phyloP scores from a whole-genome alignment of 2,797 vertebrate genomes.

The Cynodonichthys magdalenae region DNA sequence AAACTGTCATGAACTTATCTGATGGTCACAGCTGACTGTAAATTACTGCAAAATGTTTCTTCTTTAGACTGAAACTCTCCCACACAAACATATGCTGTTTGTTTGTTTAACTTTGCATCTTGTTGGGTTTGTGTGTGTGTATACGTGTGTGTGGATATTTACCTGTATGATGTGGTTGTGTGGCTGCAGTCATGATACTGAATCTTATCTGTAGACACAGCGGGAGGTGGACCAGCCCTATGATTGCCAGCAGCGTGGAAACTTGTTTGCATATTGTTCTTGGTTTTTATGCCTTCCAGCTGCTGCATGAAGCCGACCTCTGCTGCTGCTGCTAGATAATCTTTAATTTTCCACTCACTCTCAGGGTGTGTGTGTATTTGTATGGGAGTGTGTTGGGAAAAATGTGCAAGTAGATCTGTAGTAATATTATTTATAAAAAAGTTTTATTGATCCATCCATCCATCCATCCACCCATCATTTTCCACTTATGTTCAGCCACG shows the following conservation, averaged over 20 bases:
- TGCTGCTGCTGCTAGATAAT: conserved; percentile 59
- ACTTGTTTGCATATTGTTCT: conserved; percentile 39
- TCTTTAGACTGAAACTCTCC: neutral
- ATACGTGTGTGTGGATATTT: neutral
- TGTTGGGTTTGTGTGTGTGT: neutral
- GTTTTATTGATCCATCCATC: neutral
- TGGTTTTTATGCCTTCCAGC: conserved; percentile 47
- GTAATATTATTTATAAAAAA: neutral
- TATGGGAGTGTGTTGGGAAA: conserved; percentile 15
- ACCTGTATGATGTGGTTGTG: conserved; percentile 9
- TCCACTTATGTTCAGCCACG: no score
- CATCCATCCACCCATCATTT: no score
- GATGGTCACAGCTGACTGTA: no score
- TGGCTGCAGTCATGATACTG: conserved; percentile 13
- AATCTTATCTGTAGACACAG: conserved; percentile 40
- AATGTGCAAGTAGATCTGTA: conserved; percentile 7
- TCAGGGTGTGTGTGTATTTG: neutral
- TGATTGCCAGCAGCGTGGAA: conserved; percentile 4
- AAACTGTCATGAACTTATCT: neutral
- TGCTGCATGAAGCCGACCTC: conserved; percentile 22
- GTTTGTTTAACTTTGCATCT: neutral
- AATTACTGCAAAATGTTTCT: no score
- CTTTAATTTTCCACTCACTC: conserved; percentile 64
- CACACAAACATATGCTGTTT: neutral
- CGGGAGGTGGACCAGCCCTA: conserved; percentile 29